Conservation (phyloP, 53 echinoderm and acorn worm genomes). For the Arbacia lixula region DNA sequence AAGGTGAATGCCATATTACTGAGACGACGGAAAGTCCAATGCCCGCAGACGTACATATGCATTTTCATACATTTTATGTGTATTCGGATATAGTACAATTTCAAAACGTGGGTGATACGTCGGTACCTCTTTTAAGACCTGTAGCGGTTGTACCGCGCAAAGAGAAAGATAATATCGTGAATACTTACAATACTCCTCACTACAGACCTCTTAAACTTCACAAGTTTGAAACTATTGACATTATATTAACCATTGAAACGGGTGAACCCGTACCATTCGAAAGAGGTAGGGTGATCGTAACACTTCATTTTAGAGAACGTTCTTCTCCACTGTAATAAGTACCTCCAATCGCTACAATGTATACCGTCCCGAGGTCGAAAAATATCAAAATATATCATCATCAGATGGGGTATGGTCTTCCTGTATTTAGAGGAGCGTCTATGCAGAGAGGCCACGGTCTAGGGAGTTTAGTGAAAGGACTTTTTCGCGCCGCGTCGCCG, state of each 20-base stretch:
- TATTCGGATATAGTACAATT: conserved; percentile 67
- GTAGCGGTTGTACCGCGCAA: conserved; percentile 11
- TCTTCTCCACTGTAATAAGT: background rate
- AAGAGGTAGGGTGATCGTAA: conserved; percentile 70
- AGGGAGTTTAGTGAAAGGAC: conserved; percentile 48
- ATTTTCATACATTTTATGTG: conserved; percentile 60
- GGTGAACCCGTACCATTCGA: conserved; percentile 60
- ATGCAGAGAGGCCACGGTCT: conserved; percentile 38
- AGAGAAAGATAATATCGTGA: conserved; percentile 37
- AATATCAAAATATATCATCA: background rate
- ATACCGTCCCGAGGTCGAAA: background rate
- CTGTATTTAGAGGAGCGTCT: conserved; percentile 42
- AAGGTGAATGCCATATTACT: conserved; percentile 5
- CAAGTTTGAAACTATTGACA: conserved; percentile 65
- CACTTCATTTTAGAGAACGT: conserved; percentile 72
- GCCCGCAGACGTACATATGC: conserved; percentile 48
- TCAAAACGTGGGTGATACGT: conserved; percentile 65
- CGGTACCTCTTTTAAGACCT: conserved; percentile 56
- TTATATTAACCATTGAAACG: conserved; percentile 66
- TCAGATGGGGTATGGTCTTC: background rate
- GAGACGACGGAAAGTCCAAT: conserved; percentile 13
- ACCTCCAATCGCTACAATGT: too few species aligned
- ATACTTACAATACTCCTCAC: conserved; percentile 62
- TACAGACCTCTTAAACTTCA: conserved; percentile 61
- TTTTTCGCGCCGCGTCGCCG: conserved; percentile 48